phyloP scores from a whole-genome alignment of 2,888 invertebrate species.

The Macrosiphum euphorbiae region DNA sequence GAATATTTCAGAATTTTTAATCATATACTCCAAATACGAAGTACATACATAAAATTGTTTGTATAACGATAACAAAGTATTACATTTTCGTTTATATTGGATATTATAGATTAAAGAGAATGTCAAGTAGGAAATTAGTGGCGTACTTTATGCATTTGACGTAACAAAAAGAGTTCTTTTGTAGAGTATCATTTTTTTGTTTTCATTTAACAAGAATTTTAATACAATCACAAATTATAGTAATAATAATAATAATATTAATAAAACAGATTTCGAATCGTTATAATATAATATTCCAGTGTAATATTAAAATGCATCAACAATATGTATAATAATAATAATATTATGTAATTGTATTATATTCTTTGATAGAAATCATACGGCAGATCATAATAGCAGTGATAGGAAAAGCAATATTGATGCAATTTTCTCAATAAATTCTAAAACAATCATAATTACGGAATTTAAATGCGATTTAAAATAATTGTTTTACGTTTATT shows the following conservation, averaged over 20 bases:
- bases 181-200: background rate
- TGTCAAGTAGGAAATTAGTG: background rate
- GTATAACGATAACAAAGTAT: background rate
- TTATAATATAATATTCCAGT: background rate
- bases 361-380: background rate
- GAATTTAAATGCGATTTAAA: background rate
- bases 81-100: background rate
- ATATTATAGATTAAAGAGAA: conserved; percentile 14
- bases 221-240: background rate
- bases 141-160: conserved; percentile 6
- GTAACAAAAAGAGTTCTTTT: background rate
- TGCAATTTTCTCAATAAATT: background rate
- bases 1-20: background rate
- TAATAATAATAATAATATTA: background rate
- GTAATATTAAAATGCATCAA: no score
- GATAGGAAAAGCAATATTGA: background rate
- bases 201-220: background rate
- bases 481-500: background rate
- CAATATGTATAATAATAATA: no score
- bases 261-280: background rate
- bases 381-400: background rate
- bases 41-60: background rate
- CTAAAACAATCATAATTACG: background rate
- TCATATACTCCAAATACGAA: background rate
- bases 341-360: background rate